phyloP scores from a whole-genome alignment of 2,888 invertebrate species.

The Caenorhabditis angaria region DNA sequence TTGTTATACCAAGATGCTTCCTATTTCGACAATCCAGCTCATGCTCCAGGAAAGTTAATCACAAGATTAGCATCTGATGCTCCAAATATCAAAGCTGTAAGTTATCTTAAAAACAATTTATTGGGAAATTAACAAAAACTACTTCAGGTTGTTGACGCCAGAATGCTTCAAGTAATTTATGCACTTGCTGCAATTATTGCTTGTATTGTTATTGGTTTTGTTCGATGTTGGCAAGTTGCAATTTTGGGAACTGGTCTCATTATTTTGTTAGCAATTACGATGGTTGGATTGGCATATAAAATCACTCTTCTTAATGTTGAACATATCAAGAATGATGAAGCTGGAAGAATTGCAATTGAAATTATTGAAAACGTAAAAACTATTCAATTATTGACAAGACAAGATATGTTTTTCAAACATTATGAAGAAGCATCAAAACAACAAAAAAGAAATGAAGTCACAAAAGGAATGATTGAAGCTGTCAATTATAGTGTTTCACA shows the following conservation, averaged over 20 bases:
- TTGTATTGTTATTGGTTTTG: slow-evolving; percentile 73
- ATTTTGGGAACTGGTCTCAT: slow-evolving; percentile 66
- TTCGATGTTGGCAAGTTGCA: slow-evolving; percentile 73
- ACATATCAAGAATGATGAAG: slow-evolving; percentile 73
- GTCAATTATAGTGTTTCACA: slow-evolving; percentile 60
- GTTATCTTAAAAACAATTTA: slow-evolving; percentile 18
- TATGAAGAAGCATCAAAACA: slow-evolving; percentile 58
- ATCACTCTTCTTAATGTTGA: slow-evolving; percentile 71
- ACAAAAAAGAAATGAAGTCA: slow-evolving; percentile 51
- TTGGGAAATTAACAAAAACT: not conserved
- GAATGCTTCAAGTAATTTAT: slow-evolving; percentile 73
- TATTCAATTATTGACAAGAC: slow-evolving; percentile 73
- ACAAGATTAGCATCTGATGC: slow-evolving; percentile 74
- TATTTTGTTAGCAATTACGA: slow-evolving; percentile 71
- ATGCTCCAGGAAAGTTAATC: slow-evolving; percentile 73
- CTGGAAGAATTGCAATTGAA: slow-evolving; percentile 75
- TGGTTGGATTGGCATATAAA: slow-evolving; percentile 73
- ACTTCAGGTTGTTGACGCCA: slow-evolving; percentile 72
- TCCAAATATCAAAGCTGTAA: slow-evolving; percentile 73
- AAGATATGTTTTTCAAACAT: slow-evolving; percentile 71
- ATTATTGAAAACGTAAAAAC: slow-evolving; percentile 74
- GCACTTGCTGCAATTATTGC: slow-evolving; percentile 72
- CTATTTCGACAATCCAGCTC: slow-evolving; percentile 74
- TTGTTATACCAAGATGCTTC: slow-evolving; percentile 74
- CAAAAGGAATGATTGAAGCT: slow-evolving; percentile 56